These are phyloP conservation scores for Lasioglossum oenotherae DNA, from an alignment of 2,888 invertebrate genomes.

Conservation along the genomic window DNA sequence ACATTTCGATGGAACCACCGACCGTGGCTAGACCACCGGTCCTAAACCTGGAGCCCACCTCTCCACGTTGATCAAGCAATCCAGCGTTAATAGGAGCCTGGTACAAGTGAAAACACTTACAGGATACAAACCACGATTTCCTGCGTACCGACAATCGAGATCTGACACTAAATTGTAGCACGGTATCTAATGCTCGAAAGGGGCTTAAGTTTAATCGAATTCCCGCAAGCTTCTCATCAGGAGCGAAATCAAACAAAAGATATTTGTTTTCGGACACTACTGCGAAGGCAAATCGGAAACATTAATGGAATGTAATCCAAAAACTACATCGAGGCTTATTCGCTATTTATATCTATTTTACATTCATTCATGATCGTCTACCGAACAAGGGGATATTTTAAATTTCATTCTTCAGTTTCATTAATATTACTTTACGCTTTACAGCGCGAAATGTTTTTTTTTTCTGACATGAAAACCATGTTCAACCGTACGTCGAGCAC, in stretches of 20 bases:
- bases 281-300: not conserved
- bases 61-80: slow-evolving; percentile 46
- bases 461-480: not conserved
- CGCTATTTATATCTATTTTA: too few relatives aligned
- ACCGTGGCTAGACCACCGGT: slow-evolving; percentile 24
- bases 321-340: not conserved
- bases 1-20: slow-evolving; percentile 19
- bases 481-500: not conserved
- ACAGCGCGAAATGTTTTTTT: not conserved
- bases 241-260: not conserved
- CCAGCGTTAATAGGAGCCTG: slow-evolving; percentile 40
- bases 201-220: slow-evolving; percentile 30
- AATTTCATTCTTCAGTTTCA: too few relatives aligned
- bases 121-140: slow-evolving; percentile 46
- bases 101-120: slow-evolving; percentile 52
- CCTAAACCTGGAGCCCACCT: not conserved
- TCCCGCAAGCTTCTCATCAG: not conserved
- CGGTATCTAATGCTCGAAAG: slow-evolving; percentile 20
- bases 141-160: slow-evolving; percentile 32
- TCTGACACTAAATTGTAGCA: not conserved
- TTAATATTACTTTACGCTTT: not conserved
- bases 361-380: not conserved
- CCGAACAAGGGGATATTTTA: not conserved
- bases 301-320: not conserved
- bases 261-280: not conserved